Evolutionary conservation across 92 coral and sea anemone species (phyloP).

Genomic region (Micromussa lordhowensis): DNA sequence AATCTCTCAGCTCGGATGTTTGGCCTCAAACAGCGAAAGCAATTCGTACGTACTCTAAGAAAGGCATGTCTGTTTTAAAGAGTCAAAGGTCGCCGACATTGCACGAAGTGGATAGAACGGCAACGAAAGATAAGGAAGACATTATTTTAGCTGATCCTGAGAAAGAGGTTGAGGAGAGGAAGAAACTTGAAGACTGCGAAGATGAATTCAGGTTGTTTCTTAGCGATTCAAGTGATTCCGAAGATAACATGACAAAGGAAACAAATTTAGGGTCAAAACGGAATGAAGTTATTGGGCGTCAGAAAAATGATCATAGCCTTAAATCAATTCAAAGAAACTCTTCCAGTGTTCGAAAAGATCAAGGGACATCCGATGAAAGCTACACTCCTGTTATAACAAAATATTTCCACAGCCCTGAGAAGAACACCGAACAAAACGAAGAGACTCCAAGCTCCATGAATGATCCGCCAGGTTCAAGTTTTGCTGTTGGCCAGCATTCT

Average conservation of each 20-base stretch:
- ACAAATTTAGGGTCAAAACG: not conserved
- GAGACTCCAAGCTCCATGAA: not conserved
- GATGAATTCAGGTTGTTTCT: slow-evolving; percentile 38
- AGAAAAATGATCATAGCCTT: not conserved
- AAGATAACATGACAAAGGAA: slow-evolving; percentile 7
- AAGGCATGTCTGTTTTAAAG: not conserved
- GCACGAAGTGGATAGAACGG: not conserved
- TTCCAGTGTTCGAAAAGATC: not conserved
- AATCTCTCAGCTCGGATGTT: not conserved
- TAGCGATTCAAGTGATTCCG: slow-evolving; percentile 65
- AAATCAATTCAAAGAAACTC: not conserved
- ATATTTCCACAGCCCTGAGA: slow-evolving; percentile 12
- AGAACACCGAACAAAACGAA: not conserved
- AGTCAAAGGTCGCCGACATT: not conserved
- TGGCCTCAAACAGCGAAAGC: slow-evolving; percentile 27
- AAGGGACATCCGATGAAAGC: not conserved
- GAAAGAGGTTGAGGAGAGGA: not conserved
- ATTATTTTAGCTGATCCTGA: not conserved
- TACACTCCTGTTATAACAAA: slow-evolving; percentile 35
- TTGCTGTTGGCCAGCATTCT: not conserved
- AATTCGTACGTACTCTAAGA: slow-evolving; percentile 40
- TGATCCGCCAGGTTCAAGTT: not conserved
- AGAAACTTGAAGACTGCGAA: not conserved
- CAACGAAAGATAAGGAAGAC: not conserved
- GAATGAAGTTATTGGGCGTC: not conserved